phyloP scores from a whole-genome alignment of 1,140 invertebrate genomes.

The Melipona quadrifasciata region DNA sequence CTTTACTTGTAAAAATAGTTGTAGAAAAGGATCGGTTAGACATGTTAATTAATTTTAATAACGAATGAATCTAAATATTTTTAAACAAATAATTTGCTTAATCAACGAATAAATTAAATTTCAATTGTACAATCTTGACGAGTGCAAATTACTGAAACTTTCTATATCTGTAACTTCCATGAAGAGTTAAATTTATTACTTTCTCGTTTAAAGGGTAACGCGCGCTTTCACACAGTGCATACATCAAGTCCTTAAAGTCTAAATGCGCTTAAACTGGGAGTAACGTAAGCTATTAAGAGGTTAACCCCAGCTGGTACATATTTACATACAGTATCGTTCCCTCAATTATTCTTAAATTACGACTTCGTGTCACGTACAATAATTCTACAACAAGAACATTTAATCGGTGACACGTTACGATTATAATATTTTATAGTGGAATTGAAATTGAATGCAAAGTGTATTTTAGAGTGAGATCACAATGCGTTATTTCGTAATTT shows the following conservation, averaged over 20 bases:
- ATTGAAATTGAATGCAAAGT: neutral
- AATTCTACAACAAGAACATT: constrained; percentile 14
- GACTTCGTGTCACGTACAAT: constrained; percentile 32
- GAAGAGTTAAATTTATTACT: constrained; percentile 15
- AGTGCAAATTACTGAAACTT: neutral
- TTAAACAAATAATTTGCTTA: neutral
- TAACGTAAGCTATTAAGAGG: constrained; percentile 57
- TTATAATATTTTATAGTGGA: neutral
- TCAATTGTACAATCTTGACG: neutral
- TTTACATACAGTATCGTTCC: constrained; percentile 59
- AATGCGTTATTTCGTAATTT: too few relatives aligned
- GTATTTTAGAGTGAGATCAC: neutral
- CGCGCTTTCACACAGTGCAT: neutral
- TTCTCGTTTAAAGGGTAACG: constrained; percentile 21
- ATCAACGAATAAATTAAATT: neutral
- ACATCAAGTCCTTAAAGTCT: constrained; percentile 28
- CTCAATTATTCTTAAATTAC: constrained; percentile 64
- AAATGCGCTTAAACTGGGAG: constrained; percentile 59
- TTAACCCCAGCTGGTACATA: constrained; percentile 54
- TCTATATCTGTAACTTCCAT: constrained; percentile 1
- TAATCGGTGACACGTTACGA: constrained; percentile 27
- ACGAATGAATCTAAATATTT: neutral
- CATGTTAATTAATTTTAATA: neutral
- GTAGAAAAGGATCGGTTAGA: neutral
- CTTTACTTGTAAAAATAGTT: neutral